Percentiles rank a stretch among this genome's conserved stretches.
Evolutionary conservation across 2,113 vertebrate genomes (phyloP).

Genomic region (Illadopsis cleaveri): DNA sequence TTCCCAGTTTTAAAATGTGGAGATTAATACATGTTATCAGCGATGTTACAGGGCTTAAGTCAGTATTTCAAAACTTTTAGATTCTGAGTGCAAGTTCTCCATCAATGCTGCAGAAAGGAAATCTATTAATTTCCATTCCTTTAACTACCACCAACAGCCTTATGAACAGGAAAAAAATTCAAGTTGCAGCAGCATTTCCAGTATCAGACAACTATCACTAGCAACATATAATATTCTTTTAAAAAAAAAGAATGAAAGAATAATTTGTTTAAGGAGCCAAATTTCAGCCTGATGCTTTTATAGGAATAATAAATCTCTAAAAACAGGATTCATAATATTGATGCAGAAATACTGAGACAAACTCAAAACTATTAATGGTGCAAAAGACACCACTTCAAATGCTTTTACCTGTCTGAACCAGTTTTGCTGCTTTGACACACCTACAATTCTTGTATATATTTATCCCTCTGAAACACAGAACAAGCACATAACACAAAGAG

Average conservation of each 20-base stretch:
- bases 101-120: background rate
- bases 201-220: background rate
- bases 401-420: constrained; percentile 59
- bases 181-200: background rate
- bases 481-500: constrained; percentile 72
- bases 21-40: background rate
- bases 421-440: constrained; percentile 70
- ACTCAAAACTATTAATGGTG: constrained; percentile 7
- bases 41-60: background rate
- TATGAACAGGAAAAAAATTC: background rate
- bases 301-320: background rate
- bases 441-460: constrained; percentile 68
- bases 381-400: constrained; percentile 53
- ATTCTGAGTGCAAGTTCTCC: background rate
- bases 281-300: background rate
- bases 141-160: background rate
- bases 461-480: constrained; percentile 64
- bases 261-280: background rate
- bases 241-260: background rate
- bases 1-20: background rate
- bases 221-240: background rate
- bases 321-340: constrained; percentile 29
- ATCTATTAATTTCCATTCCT: background rate
- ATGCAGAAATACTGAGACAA: constrained; percentile 37
- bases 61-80: background rate